Evolutionary conservation across 2,797 vertebrate species (phyloP).

Genomic region (Gallinago nigripennis): DNA sequence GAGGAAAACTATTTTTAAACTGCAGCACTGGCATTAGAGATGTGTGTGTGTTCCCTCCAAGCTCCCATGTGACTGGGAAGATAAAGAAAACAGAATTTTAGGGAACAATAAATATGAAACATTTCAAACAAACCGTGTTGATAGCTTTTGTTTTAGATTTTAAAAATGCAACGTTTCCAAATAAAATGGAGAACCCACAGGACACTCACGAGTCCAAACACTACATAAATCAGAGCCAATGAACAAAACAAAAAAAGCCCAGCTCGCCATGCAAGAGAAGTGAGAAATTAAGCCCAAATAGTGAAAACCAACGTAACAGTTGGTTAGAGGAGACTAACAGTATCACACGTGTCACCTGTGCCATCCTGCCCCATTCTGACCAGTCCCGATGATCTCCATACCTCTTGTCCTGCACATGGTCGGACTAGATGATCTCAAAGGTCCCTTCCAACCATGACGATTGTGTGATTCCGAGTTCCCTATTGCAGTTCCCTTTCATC

Average conservation of each 20-base stretch:
- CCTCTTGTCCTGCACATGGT: neutral
- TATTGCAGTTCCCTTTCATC: neutral
- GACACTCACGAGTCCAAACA: conserved; percentile 77
- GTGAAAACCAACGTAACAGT: conserved; percentile 36
- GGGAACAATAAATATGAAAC: conserved; percentile 57
- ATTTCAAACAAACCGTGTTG: conserved; percentile 58
- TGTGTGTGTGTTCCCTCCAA: conserved; percentile 16
- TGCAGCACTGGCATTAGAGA: conserved; percentile 14
- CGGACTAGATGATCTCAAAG: neutral
- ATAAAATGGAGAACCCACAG: conserved; percentile 65
- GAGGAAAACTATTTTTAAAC: conserved; percentile 44
- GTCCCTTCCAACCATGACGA: too few relatives aligned
- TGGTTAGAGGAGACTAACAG: conserved; percentile 50
- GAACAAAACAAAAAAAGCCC: conserved; percentile 79
- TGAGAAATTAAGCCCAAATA: conserved; percentile 59
- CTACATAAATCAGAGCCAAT: conserved; percentile 85
- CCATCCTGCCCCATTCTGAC: neutral
- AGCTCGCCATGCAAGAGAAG: conserved; percentile 72
- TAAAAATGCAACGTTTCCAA: conserved; percentile 69
- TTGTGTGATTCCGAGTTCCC: neutral
- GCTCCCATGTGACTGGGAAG: conserved; percentile 32
- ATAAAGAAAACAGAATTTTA: conserved; percentile 39
- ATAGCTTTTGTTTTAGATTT: conserved; percentile 68
- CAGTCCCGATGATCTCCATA: neutral
- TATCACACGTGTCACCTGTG: neutral